Conservation (phyloP, 1,140 invertebrate genomes). For the Rhysida immarginata region DNA sequence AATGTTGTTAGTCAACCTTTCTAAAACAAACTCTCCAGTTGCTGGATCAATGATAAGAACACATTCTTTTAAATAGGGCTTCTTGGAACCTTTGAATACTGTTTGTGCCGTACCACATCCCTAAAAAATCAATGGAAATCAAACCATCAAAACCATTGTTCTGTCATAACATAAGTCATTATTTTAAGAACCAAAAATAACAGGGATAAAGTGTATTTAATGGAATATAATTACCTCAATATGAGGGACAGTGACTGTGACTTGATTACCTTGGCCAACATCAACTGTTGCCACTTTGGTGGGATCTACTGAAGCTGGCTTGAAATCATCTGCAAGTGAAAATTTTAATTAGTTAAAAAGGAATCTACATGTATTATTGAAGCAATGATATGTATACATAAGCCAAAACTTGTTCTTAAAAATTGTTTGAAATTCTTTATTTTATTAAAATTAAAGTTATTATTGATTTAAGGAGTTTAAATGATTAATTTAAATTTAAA, state of each 20-base stretch:
- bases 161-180: too few relatives aligned
- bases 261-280: constrained; percentile 68
- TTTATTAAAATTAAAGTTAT: too few relatives aligned
- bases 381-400: too few relatives aligned
- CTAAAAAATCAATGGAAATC: constrained; percentile 39
- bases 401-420: too few relatives aligned
- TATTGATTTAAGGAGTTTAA: too few relatives aligned
- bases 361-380: too few relatives aligned
- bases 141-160: too few relatives aligned
- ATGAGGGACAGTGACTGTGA: constrained; percentile 82
- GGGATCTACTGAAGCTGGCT: constrained; percentile 86
- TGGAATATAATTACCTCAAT: constrained; percentile 34
- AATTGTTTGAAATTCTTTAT: too few relatives aligned
- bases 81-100: constrained; percentile 83
- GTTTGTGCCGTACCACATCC: constrained; percentile 74
- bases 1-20: constrained; percentile 76
- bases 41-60: constrained; percentile 80
- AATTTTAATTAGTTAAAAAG: background rate
- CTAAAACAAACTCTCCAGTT: constrained; percentile 82
- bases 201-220: too few relatives aligned
- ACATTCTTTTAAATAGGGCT: constrained; percentile 82
- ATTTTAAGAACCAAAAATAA: too few relatives aligned
- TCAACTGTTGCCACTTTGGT: constrained; percentile 77
- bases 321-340: constrained; percentile 92
- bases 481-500: too few relatives aligned